Base-by-base conservation (phyloP, 2,888 invertebrate genomes). In the Elgonia sp. region DNA sequence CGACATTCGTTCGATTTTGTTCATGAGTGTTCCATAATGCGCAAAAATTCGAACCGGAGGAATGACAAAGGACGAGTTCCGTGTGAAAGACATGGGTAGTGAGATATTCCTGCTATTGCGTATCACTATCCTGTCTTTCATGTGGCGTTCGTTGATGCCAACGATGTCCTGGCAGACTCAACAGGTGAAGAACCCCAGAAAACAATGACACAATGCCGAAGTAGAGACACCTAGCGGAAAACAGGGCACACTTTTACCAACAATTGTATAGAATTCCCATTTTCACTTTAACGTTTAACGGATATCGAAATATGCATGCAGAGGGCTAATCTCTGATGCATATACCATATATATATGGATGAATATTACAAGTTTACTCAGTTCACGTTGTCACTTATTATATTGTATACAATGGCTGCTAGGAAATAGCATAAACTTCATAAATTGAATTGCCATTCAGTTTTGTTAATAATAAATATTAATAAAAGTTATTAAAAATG, bases 51-150 rank as follows among this genome's bases (percentile, higher is more conserved):
- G 10, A 46, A 20, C 1, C 18, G 20, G 9, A 62, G 21, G 21
- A 62, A 62, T 3, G 16, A 62, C n/a, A 29, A 40, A 37, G 69
- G 63, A 92, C 92, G 93, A 95, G 95, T 96, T 95, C 97, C 95
- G 94, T 95, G 95, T 98, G 98, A 98, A 98, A 98, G 98, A 98
- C 98, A 97, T 97, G 98, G 97, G 98, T 98, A 98, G 98, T 97
- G 98, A 98, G 98, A 98, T 98, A 98, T 95, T 95, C 95, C 95
- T 95, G 94, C 95, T 94, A 95, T 95, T 95, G 96, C 96, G 96
- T 97, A 98, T 98, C 98, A 98, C 98, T 98, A 98, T 97, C 98
- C 98, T 98, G 98, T 98, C 98, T 98, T 98, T 98, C 98, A 98
- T 97, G 97, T 94, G 96, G 97, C 96, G 95, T 94, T 95, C 91